Conservation (phyloP, 2,113 vertebrate genomes). For the Dunckerocampus dactyliophorus region DNA sequence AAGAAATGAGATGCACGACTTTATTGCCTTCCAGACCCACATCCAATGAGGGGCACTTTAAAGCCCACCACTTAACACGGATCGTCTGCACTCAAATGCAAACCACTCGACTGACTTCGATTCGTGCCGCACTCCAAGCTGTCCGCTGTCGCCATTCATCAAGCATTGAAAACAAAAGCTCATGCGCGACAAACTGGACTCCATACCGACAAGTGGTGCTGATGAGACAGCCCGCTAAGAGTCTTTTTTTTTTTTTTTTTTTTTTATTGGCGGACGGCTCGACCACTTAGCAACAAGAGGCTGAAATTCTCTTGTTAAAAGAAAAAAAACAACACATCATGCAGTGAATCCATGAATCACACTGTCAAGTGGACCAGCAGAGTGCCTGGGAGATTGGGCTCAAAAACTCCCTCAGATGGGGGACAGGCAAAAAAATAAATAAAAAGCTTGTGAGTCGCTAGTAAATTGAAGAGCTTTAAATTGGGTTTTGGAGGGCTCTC, state of each 20-base stretch:
- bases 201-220: slow-evolving; percentile 32
- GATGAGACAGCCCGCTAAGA: slow-evolving; percentile 30
- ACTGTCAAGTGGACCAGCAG: slow-evolving; percentile 33
- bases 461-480: slow-evolving; percentile 55
- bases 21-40: not conserved
- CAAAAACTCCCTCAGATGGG: slow-evolving; percentile 19
- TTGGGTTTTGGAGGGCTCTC: slow-evolving; percentile 51
- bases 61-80: slow-evolving; percentile 14
- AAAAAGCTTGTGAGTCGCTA: slow-evolving; percentile 24
- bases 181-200: slow-evolving; percentile 32
- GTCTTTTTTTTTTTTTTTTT: not conserved
- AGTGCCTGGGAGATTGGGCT: slow-evolving; percentile 33
- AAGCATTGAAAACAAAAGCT: slow-evolving; percentile 28
- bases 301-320: slow-evolving; percentile 36
- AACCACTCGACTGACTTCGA: slow-evolving; percentile 28
- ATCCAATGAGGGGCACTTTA: slow-evolving; percentile 17
- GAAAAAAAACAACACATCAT: slow-evolving; percentile 26
- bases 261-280: slow-evolving; percentile 25
- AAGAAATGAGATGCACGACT: not conserved
- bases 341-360: slow-evolving; percentile 45
- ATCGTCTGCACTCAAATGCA: slow-evolving; percentile 33
- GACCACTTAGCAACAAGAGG: slow-evolving; percentile 50
- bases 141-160: slow-evolving; percentile 33
- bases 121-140: slow-evolving; percentile 33
- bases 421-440: not conserved